Base-by-base conservation (phyloP, 2,888 invertebrate species). In the Aelia acuminata region DNA sequence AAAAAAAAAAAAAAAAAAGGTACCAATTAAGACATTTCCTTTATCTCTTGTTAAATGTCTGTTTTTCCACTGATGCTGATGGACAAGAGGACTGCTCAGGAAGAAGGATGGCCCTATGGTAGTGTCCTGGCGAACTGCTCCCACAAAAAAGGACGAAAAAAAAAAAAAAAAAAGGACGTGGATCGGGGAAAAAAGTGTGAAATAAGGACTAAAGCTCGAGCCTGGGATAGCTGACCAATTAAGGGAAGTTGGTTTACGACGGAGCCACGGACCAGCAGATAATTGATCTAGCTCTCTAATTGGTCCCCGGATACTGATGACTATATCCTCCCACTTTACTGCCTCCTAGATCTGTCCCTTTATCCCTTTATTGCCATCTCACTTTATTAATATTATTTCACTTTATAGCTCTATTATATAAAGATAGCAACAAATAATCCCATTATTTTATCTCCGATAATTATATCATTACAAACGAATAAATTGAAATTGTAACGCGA, bases 141-240 rank as follows among this genome's bases (percentile, higher is more conserved):
- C 8, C 22, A 20, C 18, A 47, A 47, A 49, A 31, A 84, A 49
- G 84, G 84, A 84, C 31, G 15, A 50, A 48, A n/a, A 84, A 49
- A 18, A 8, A 8, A 49, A 50, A 84, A 49, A 70, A 80, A 80
- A 80, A n/a, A 47, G n/a, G 43, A 35, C 20, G 18, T 75, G 75
- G 57, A 35, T 10, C 22, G 80, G 80, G 31, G 80, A 80, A 80
- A 57, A 63, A 87, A 63, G 87, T 70, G 87, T 87, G 87, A 87
- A 87, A 87, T 87, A 47, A 70, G n/a, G 70, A 47, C 35, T 87
- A 87, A 87, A 87, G 87, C 43, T 57, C 35, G 31, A 87, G 87
- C 87, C 57, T 47, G 39, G 43, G 84, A 26, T 15, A 47, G 26
- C n/a, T 26, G 49, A 31, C 84, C 84, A 84, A 84, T 84, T 84